Conservation (phyloP, 2,888 invertebrate genomes). For the Drymonia ruficornis region DNA sequence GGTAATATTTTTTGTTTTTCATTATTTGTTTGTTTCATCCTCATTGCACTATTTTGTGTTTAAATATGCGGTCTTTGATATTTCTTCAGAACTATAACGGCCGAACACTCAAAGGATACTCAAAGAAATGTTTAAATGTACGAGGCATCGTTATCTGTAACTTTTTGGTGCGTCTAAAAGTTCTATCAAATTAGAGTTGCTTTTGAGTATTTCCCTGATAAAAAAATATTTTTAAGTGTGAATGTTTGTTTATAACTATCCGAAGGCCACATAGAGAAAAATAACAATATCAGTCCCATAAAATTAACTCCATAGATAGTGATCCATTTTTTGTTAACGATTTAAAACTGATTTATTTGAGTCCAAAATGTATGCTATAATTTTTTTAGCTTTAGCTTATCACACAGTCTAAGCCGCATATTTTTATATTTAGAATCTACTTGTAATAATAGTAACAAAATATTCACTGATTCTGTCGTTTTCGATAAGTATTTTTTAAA, state of each 20-base stretch:
- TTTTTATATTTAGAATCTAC: too few species aligned
- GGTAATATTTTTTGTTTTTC: constrained; percentile 70
- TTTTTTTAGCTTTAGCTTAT: too few species aligned
- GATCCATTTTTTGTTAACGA: not conserved
- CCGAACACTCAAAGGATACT: too few species aligned
- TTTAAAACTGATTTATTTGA: not conserved
- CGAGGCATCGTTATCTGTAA: too few species aligned
- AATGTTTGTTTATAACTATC: not conserved
- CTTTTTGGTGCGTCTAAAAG: too few species aligned
- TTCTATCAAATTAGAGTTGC: too few species aligned
- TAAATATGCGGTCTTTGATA: constrained; percentile 17
- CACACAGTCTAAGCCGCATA: too few species aligned
- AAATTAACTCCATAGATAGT: not conserved
- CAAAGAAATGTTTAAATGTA: too few species aligned
- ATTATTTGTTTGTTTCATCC: constrained; percentile 51
- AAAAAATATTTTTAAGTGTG: not conserved
- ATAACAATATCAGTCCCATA: not conserved
- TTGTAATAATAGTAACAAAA: not conserved
- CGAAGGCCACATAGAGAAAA: constrained; percentile 1
- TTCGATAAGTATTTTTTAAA: not conserved
- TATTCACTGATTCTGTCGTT: not conserved
- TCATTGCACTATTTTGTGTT: constrained; percentile 27
- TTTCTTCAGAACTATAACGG: too few species aligned
- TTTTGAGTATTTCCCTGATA: too few species aligned
- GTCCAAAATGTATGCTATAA: too few species aligned